Evolutionary conservation across 2,113 vertebrate species (phyloP).

Genomic region (cattle (Bos taurus)): DNA sequence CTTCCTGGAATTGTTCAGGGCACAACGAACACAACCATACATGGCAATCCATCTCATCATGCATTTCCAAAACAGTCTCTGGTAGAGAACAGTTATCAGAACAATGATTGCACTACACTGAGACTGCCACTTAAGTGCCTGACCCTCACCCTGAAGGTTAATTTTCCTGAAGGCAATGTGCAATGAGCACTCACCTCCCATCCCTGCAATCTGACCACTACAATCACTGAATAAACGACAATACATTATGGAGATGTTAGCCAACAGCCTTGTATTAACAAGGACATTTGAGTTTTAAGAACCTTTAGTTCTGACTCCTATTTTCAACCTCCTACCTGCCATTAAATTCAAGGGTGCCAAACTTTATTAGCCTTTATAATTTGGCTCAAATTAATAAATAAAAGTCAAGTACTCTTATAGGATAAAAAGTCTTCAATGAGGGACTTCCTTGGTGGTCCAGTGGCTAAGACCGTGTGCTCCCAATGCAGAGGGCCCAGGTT

Average conservation of each 20-base stretch:
- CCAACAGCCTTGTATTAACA: not conserved
- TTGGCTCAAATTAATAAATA: not conserved
- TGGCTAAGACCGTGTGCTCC: not conserved
- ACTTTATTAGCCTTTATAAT: not conserved
- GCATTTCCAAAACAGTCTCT: not conserved
- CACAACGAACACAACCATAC: not conserved
- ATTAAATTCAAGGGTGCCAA: not conserved
- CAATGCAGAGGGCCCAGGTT: not conserved
- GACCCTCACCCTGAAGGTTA: not conserved
- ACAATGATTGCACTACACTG: not conserved
- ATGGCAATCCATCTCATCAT: not conserved
- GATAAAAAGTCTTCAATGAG: not conserved
- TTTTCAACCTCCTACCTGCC: not conserved
- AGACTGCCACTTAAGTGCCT: not conserved
- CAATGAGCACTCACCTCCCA: not conserved
- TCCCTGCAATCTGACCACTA: not conserved
- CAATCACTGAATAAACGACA: not conserved
- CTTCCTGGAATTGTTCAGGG: not conserved
- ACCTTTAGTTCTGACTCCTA: not conserved
- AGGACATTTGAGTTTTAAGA: not conserved
- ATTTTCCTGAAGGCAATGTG: not conserved
- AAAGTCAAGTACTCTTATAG: not conserved
- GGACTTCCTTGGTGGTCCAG: not conserved
- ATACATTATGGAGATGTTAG: not conserved
- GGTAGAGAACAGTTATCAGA: not conserved